phyloP scores from a whole-genome alignment of 1,140 invertebrate species.

The Maniola jurtina region DNA sequence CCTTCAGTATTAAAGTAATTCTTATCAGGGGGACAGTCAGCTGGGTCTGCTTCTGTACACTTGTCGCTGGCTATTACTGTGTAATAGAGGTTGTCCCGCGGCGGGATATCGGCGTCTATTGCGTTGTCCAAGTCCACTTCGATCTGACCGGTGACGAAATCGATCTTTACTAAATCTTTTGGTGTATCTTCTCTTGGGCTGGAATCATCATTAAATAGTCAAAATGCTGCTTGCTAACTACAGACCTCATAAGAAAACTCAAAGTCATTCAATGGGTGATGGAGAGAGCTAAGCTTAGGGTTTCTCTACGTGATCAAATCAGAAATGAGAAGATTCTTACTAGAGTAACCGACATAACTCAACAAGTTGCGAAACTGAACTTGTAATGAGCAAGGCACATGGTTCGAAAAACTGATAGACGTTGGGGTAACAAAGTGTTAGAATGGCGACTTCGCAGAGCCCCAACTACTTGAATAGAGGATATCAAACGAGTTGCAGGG shows the following conservation, averaged over 20 bases:
- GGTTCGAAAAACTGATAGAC: too few species aligned
- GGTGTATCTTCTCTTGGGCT: conserved; percentile 63
- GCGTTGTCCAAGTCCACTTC: conserved; percentile 53
- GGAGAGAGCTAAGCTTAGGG: too few species aligned
- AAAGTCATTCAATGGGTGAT: too few species aligned
- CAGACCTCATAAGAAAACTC: background rate
- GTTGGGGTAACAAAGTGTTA: too few species aligned
- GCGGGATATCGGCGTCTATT: conserved; percentile 76
- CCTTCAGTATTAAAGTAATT: conserved; percentile 52
- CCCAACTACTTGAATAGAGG: too few species aligned
- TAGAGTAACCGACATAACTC: too few species aligned
- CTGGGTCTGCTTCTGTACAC: conserved; percentile 44
- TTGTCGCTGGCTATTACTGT: conserved; percentile 71
- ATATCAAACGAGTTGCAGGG: too few species aligned
- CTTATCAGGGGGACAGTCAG: conserved; percentile 51
- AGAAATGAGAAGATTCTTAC: too few species aligned
- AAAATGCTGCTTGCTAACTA: background rate
- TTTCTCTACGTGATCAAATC: too few species aligned
- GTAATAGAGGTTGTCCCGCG: conserved; percentile 66
- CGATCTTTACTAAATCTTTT: conserved; percentile 63
- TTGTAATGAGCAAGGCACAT: too few species aligned
- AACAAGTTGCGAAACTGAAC: too few species aligned
- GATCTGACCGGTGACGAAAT: conserved; percentile 66
- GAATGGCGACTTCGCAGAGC: too few species aligned
- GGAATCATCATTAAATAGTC: conserved; percentile 17